phyloP scores from a whole-genome alignment of 2,888 invertebrate species.

The Corbicula japonica region DNA sequence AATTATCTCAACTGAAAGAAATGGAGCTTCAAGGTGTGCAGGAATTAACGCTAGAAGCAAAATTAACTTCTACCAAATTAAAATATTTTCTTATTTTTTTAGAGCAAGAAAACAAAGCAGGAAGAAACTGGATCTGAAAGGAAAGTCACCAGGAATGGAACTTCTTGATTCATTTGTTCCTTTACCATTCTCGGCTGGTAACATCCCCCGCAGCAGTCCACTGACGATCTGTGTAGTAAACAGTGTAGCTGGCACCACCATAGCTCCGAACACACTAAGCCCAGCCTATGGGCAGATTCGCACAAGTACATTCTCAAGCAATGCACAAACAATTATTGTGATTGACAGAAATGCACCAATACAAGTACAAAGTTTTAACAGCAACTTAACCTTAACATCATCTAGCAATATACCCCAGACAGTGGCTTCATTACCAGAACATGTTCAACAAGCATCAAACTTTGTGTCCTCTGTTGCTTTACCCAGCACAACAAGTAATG shows the following conservation, averaged over 20 bases:
- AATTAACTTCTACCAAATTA: no score
- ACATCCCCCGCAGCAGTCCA: conserved; percentile 8
- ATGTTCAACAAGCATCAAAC: no score
- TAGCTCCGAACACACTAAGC: neutral
- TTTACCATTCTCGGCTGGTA: conserved; percentile 28
- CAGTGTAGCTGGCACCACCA: conserved; percentile 1
- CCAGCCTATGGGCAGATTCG: neutral
- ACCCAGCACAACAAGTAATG: no score
- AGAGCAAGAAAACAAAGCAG: conserved; percentile 23
- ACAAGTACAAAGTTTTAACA: conserved; percentile 11
- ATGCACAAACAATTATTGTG: conserved; percentile 28
- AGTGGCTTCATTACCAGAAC: neutral
- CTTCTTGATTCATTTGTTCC: conserved; percentile 31
- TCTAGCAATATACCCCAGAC: neutral
- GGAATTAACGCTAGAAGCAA: no score
- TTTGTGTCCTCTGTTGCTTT: no score
- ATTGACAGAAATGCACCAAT: conserved; percentile 18
- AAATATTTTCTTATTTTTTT: no score
- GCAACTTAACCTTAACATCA: conserved; percentile 6
- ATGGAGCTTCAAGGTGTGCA: no score
- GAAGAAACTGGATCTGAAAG: conserved; percentile 38
- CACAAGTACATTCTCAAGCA: neutral
- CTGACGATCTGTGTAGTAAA: conserved; percentile 46
- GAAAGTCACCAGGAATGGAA: neutral
- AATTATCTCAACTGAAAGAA: no score